A percentile compares a stretch with the other conserved stretches of the same genome.
Conservation (phyloP, 2,113 vertebrate species). For the Mirza zaza region DNA sequence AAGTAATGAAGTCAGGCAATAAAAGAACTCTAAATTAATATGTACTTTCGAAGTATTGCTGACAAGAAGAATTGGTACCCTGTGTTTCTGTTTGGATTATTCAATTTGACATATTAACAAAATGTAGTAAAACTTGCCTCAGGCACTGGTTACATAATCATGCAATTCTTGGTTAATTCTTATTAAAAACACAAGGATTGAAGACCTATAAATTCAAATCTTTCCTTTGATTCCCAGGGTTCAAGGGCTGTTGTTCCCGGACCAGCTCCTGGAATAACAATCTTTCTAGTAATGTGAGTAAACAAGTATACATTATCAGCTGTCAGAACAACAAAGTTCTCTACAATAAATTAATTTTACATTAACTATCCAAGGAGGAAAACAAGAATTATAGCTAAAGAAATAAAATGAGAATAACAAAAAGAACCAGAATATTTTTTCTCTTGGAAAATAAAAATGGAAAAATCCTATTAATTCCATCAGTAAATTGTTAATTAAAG, state of each 20-base stretch:
- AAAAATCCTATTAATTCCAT: neutral
- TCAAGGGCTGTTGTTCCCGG: neutral
- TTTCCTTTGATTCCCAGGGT: neutral
- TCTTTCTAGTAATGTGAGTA: slow-evolving; percentile 5
- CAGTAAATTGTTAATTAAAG: slow-evolving; percentile 37
- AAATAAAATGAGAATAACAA: slow-evolving; percentile 32
- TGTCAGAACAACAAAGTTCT: slow-evolving; percentile 7
- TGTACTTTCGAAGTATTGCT: slow-evolving; percentile 54
- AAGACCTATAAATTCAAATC: neutral
- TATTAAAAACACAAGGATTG: slow-evolving; percentile 48
- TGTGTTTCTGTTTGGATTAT: slow-evolving; percentile 45
- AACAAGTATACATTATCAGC: neutral
- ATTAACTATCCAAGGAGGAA: neutral
- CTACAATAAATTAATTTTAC: slow-evolving; percentile 19
- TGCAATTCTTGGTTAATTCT: slow-evolving; percentile 36
- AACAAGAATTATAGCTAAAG: neutral
- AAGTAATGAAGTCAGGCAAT: slow-evolving; percentile 56
- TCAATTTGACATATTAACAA: slow-evolving; percentile 41
- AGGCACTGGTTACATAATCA: slow-evolving; percentile 34
- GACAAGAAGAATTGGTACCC: slow-evolving; percentile 21
- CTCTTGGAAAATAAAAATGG: slow-evolving; percentile 24
- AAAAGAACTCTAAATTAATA: slow-evolving; percentile 66
- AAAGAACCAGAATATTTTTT: slow-evolving; percentile 29
- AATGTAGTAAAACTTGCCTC: slow-evolving; percentile 53
- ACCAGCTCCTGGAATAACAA: neutral